These are phyloP conservation scores for Cotesia typhae DNA, from an alignment of 1,140 invertebrate species.

Conservation along the genomic window DNA sequence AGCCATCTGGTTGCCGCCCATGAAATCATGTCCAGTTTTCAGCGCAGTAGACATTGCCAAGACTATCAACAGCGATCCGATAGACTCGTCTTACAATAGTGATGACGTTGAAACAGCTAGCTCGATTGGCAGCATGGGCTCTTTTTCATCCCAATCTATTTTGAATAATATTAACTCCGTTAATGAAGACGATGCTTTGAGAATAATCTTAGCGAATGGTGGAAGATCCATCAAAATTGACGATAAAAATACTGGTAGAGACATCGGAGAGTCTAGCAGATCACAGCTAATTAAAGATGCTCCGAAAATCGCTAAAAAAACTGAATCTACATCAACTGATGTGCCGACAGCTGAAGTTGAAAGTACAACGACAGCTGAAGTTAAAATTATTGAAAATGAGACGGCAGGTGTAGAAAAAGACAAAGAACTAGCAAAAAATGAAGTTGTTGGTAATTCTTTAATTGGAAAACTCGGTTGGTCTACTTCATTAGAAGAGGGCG, in stretches of 20 bases:
- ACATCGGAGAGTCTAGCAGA: neutral
- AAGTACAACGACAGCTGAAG: neutral
- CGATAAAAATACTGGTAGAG: neutral
- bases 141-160: slow-evolving; percentile 55
- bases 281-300: no score
- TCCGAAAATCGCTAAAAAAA: neutral
- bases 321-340: neutral
- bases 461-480: slow-evolving; percentile 75
- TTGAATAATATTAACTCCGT: slow-evolving; percentile 51
- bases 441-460: slow-evolving; percentile 73
- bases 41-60: slow-evolving; percentile 78
- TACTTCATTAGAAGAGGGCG: slow-evolving; percentile 68
- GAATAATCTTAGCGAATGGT: slow-evolving; percentile 68
- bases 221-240: slow-evolving; percentile 11
- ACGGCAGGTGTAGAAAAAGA: slow-evolving; percentile 26
- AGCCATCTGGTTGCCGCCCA: slow-evolving; percentile 83
- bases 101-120: slow-evolving; percentile 59
- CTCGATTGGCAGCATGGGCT: slow-evolving; percentile 58
- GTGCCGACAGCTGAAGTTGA: neutral
- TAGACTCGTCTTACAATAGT: slow-evolving; percentile 54
- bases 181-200: slow-evolving; percentile 72
- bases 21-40: slow-evolving; percentile 74
- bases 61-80: slow-evolving; percentile 67
- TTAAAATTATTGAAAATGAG: neutral
- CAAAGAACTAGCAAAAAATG: slow-evolving; percentile 37